Base-by-base conservation (phyloP, 2,888 invertebrate species). In the Euclidia mi region DNA sequence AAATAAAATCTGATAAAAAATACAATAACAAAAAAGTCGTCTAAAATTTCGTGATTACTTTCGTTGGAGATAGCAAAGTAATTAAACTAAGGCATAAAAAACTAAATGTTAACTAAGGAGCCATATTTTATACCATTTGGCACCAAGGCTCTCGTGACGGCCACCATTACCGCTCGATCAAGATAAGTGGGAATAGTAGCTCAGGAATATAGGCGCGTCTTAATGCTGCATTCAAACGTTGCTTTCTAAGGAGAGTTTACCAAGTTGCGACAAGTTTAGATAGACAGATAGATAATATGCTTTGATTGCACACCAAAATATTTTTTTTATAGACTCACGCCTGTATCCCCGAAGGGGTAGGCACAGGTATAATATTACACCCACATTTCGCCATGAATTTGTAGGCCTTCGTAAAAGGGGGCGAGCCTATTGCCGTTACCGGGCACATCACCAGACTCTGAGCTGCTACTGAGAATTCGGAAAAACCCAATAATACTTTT, bases 101-200 rank as follows among this genome's bases (percentile, higher is more conserved):
- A 43, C 34, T 43, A 59, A 50, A 55, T 34, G 38, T 44, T 32
- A 40, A 34, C 17, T 56, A 35, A 56, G 50, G 46, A 57, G 44
- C 44, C 29, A 47, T 67, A 53, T 72, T 59, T 72, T 57, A 62
- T 56, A 43, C 31, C 56, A 57, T 61, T 69, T 62, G 58, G 20
- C 42, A 59, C 72, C 68, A 75, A 79, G 78, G 79, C 81, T 91
- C 82, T 86, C 92, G 91, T 92, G 92, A 90, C 91, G 69, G 61
- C 56, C 58, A 79, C 86, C 88, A 90, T 90, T 91, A 90, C 67
- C 47, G 74, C 73, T 74, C 72, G 76, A 91, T 92, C 91, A 89
- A 89, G 91, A 91, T 91, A 83, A 86, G 79, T 74, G 66, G 73
- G 80, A 87, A 79, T 82, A 84, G 82, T 82, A 80, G 76, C 79